Evolutionary conservation across 2,797 vertebrate genomes (phyloP).

Genomic region (Gila robusta): DNA sequence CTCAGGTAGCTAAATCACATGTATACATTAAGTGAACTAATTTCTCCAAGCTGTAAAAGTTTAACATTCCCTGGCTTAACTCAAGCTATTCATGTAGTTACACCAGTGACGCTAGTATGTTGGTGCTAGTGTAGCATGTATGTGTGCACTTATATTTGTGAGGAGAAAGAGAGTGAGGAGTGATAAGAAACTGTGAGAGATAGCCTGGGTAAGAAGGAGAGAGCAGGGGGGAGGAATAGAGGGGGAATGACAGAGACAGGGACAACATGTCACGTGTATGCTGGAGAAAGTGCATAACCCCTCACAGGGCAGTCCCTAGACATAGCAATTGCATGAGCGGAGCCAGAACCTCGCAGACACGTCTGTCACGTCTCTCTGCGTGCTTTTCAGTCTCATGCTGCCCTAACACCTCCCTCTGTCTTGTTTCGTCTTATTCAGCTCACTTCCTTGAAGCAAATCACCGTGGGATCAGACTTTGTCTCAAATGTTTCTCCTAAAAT

Average conservation of each 20-base stretch:
- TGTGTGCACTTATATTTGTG: slow-evolving; percentile 30
- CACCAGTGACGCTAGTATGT: slow-evolving; percentile 11
- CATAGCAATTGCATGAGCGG: slow-evolving; percentile 49
- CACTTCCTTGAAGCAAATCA: slow-evolving; percentile 12
- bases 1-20: slow-evolving; percentile 35
- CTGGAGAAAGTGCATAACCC: slow-evolving; percentile 69
- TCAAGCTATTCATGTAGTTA: slow-evolving; percentile 11
- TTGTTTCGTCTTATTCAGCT: slow-evolving; percentile 32
- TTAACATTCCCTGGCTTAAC: slow-evolving; percentile 26
- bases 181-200: slow-evolving; percentile 16
- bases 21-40: slow-evolving; percentile 44
- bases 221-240: slow-evolving; percentile 61
- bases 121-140: slow-evolving; percentile 36
- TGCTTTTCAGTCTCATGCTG: slow-evolving; percentile 57
- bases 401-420: slow-evolving; percentile 67
- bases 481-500: background rate
- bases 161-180: slow-evolving; percentile 11
- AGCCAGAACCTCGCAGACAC: slow-evolving; percentile 59
- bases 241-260: slow-evolving; percentile 58
- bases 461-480: slow-evolving; percentile 11
- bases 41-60: slow-evolving; percentile 26
- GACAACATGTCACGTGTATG: slow-evolving; percentile 70
- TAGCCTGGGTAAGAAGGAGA: slow-evolving; percentile 36
- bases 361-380: slow-evolving; percentile 63
- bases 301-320: slow-evolving; percentile 65